Base-by-base conservation (phyloP, 2,113 vertebrate species). In the Marmota flaviventris region DNA sequence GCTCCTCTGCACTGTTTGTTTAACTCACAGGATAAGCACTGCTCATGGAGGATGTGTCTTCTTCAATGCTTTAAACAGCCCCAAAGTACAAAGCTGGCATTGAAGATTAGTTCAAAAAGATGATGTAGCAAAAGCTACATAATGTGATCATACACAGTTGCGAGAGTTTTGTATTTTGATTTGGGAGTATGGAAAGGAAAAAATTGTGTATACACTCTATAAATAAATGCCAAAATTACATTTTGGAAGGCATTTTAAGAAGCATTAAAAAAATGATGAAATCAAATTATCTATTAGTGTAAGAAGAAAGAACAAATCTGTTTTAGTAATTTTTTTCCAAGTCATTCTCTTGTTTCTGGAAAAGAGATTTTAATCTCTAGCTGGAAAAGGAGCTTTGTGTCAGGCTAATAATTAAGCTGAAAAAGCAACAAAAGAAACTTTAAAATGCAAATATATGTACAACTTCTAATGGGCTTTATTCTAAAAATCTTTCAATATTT, bases 381-480 rank as follows among this genome's bases (percentile, higher is more conserved):
- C 39, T 97, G 29, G 73, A 96, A 97, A 97, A 93, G 4, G 0
- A 45, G 24, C 96, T 98, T 95, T 65, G 24, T 73, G 22, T 89
- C 56, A 39, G 69, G 85, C 91, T 85, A 94, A 97, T 95, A 96
- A 96, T 98, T 97, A 97, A 97, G 48, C 48, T 81, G 82, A 96
- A 82, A 97, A 96, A 65, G 13, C 72, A 95, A 58, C 42, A 90
- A 0, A 86, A 89, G 42, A 85, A 72, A 78, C 1, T 42, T 88
- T 70, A 63, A 93, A 81, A 79, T 89, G 20, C 42, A 58, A 32
- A 25, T 48, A 93, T 87, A 72, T 58, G 18, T 32, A 34, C 0
- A 82, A 78, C 65, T 84, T 25, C 18, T 34, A 87, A 73, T 85
- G 8, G 11, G 73, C 56, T 78, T 95, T 82, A 18, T 69, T 87